Evolutionary conservation across 2,888 invertebrate species (phyloP).

Genomic region (Conistra vaccinii): DNA sequence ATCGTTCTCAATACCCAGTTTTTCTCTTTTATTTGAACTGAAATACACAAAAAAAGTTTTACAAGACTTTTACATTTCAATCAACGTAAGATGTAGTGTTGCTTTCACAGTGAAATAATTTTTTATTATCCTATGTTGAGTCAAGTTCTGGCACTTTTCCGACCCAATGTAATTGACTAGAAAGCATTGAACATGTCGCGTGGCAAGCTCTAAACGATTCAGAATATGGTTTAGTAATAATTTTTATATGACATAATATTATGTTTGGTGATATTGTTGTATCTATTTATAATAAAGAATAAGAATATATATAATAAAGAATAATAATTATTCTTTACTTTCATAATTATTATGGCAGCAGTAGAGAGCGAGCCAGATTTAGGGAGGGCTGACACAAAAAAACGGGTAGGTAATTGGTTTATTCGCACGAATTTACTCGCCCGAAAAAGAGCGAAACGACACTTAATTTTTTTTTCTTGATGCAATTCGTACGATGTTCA

Average conservation of each 20-base stretch:
- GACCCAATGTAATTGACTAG: conserved; percentile 5
- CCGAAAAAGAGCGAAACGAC: no score
- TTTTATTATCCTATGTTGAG: conserved; percentile 3
- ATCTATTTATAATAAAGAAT: conserved; percentile 54
- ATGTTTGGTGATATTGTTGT: conserved; percentile 20
- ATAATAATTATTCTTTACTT: no score
- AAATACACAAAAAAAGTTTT: neutral
- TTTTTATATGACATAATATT: conserved; percentile 38
- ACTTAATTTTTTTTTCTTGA: no score
- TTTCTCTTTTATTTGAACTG: conserved; percentile 23
- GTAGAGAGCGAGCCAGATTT: conserved; percentile 45
- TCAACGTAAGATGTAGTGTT: neutral
- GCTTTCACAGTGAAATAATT: neutral
- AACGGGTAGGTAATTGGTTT: neutral
- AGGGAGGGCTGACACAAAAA: conserved; percentile 7
- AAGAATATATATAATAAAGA: conserved; percentile 58
- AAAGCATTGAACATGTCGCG: neutral
- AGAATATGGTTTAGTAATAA: conserved; percentile 43
- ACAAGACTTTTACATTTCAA: conserved; percentile 9
- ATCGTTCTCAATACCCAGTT: conserved; percentile 32
- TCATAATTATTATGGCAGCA: conserved; percentile 60
- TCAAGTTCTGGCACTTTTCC: conserved; percentile 2
- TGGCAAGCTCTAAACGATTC: conserved; percentile 28
- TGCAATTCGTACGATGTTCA: no score
- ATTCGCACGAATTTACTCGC: no score